Conservation (phyloP, 2,888 invertebrate genomes). For the Diarsia mendica region DNA sequence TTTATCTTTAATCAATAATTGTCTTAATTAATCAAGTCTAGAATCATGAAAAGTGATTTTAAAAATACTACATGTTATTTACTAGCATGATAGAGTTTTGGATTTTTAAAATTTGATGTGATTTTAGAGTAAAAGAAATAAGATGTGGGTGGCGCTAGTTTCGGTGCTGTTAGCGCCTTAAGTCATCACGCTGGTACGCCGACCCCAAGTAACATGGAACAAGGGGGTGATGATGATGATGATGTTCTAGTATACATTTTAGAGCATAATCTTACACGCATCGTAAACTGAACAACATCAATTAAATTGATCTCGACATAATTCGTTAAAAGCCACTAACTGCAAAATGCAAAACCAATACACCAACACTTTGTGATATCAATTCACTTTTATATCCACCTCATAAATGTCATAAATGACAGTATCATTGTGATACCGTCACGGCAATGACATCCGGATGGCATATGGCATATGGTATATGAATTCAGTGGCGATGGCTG, state of each 20-base stretch:
- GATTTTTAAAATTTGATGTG: too few relatives aligned
- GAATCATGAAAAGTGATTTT: too few relatives aligned
- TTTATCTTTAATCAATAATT: too few relatives aligned
- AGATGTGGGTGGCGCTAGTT: too few relatives aligned
- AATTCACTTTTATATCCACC: slow-evolving; percentile 44
- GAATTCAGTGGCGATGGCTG: slow-evolving; percentile 50
- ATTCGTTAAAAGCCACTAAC: background rate
- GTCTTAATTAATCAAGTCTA: too few relatives aligned
- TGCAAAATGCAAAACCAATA: slow-evolving; percentile 35
- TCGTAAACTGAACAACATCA: background rate
- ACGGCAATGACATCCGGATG: slow-evolving; percentile 42
- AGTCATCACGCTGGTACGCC: too few relatives aligned
- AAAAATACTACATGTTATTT: too few relatives aligned
- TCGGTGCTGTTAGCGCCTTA: too few relatives aligned
- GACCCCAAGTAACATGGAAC: too few relatives aligned
- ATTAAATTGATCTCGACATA: background rate
- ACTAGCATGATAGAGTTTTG: too few relatives aligned
- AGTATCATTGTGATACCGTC: slow-evolving; percentile 46
- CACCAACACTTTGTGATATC: slow-evolving; percentile 32
- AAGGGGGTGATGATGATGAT: too few relatives aligned
- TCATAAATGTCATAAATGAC: slow-evolving; percentile 65
- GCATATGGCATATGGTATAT: slow-evolving; percentile 49
- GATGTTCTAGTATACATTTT: background rate
- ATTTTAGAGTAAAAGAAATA: too few relatives aligned
- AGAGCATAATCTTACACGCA: background rate